phyloP scores from a whole-genome alignment of 2,888 invertebrate species.

The Hyposoter dolosus region DNA sequence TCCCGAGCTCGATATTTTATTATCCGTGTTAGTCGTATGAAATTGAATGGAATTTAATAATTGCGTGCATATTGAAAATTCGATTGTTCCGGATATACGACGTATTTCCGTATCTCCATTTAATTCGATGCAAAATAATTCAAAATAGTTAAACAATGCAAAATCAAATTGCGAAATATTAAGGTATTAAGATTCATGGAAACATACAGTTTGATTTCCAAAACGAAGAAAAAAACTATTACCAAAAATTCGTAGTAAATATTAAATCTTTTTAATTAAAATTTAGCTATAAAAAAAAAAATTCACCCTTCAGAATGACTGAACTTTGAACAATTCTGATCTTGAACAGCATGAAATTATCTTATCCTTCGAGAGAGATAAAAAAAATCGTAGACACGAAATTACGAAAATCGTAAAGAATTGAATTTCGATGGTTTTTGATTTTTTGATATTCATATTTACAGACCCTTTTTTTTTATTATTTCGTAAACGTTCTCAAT shows the following conservation, averaged over 20 bases:
- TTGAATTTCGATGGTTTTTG: neutral
- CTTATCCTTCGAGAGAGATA: no score
- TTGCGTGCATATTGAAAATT: neutral
- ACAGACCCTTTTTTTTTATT: neutral
- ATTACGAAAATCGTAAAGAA: neutral
- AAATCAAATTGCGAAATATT: neutral
- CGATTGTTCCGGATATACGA: neutral
- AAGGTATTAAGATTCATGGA: neutral
- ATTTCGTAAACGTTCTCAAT: neutral
- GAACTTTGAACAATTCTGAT: no score
- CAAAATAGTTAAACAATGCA: neutral
- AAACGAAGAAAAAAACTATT: neutral
- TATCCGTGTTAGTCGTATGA: neutral
- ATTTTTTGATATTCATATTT: neutral
- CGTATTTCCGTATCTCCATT: neutral
- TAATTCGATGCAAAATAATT: neutral
- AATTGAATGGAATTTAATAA: slow-evolving; percentile 1
- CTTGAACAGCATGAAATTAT: no score
- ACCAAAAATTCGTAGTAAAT: no score
- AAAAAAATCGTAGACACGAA: neutral
- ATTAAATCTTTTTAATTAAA: no score
- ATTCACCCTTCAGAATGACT: no score
- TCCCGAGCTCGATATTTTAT: neutral
- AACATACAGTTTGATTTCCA: neutral
- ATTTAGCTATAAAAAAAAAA: no score